Evolutionary conservation across 2,113 vertebrate genomes (phyloP), one percentile per base, ranked within the genome.

Genomic region (Arothron firmamentum): DNA sequence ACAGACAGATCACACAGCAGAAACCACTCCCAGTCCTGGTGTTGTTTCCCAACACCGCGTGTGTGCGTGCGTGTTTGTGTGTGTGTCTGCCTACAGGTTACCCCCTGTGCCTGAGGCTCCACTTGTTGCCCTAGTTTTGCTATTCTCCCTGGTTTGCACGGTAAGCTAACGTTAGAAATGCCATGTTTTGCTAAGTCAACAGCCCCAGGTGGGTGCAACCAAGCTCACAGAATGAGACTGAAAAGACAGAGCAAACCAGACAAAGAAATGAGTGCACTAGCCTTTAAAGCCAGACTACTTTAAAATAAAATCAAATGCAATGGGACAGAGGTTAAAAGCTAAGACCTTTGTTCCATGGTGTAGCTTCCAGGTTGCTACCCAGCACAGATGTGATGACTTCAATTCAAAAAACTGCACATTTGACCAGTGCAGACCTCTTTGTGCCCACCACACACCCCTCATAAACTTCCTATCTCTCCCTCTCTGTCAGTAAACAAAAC

Each of bases 161-260:
- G 74, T 75, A 78, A 78, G 74, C 66, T 76, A 77, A 69, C 58
- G 10, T 78, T 81, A 63, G n/a, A 81, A 66, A 88, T 81, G 75
- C 84, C 81, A 74, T 60, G 63, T 75, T 71, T 77, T 50, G 51
- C 50, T 50, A 42, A 76, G 74, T 80, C 65, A 77, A 82, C 64
- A 72, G 78, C 82, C 84, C 58, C 51, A 31, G 82, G 85, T 75
- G 59, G 42, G 59, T n/a, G 59, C 58, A 71, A 74, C 54, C 43
- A 52, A 64, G n/a, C 52, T 56, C 43, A 20, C 18, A 25, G 45
- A 45, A 12, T 25, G 56, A 58, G 57, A 48, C 43, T 16, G 48
- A 45, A 31, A 59, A 67, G 53, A 65, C 14, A 34, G 20, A 52
- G n/a, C 14, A 13, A 57, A 19, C 7, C 38, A 34, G 34, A 41